These are phyloP conservation scores for Masticophis lateralis DNA, from an alignment of 2,797 vertebrate species.

Conservation along the genomic window DNA sequence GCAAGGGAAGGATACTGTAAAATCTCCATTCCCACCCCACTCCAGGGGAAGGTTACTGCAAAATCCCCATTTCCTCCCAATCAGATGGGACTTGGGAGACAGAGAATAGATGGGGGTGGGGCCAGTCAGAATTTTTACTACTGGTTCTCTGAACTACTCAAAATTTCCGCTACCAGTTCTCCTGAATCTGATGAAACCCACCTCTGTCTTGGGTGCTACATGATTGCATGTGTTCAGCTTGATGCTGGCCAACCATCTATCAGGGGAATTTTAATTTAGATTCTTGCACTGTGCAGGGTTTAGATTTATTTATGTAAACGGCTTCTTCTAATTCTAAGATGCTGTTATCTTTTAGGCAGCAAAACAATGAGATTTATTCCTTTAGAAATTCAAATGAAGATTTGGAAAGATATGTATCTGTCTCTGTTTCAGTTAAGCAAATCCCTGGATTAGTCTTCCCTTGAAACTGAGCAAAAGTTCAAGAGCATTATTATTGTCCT, in stretches of 20 bases:
- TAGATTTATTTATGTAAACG: background rate
- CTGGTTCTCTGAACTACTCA: no score
- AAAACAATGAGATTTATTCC: background rate
- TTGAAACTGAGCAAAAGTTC: background rate
- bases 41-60: no score
- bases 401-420: background rate
- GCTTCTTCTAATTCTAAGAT: background rate
- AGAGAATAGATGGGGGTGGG: no score
- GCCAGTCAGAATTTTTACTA: no score
- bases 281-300: background rate
- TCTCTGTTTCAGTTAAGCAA: background rate
- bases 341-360: background rate
- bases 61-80: no score
- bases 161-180: no score
- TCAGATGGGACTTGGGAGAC: no score
- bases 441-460: background rate
- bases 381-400: background rate
- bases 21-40: no score
- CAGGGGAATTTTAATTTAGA: background rate
- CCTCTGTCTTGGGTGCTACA: background rate
- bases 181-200: no score
- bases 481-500: background rate
- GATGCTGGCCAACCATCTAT: background rate
- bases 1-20: no score
- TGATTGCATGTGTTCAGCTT: background rate